Evolutionary conservation across 2,113 vertebrate species (phyloP), one percentile per base, ranked within the genome.

Genomic region (Poecilia latipinna): DNA sequence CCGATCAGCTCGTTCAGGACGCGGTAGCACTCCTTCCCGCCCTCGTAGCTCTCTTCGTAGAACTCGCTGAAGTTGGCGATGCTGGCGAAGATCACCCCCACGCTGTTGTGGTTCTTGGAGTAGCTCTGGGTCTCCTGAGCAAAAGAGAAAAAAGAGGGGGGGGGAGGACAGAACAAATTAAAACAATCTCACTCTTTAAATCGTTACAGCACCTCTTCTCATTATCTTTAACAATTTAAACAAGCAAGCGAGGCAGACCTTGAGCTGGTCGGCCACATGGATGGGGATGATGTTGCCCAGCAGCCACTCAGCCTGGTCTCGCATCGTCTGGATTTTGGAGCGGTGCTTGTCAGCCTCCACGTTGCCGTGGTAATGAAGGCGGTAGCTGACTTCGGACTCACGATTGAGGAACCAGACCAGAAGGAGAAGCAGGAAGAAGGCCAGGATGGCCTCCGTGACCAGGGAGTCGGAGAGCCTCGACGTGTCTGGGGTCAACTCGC

Each of bases 11-110:
- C 98, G 0, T 99, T 99, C 68, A 99, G 96, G 32, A 99, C 98
- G 0, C 98, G 91, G 92, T 99, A 99, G 82, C 98, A 99, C 83
- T 99, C 98, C 80, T 99, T 99, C 63, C 98, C 98, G 0, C 98
- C 98, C 72, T 99, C 97, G 0, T 98, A 99, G 91, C 98, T 99
- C 92, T 99, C 98, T 78, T 99, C 98, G 0, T 99, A 99, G 93
- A 99, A 99, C 90, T 99, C 97, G 0, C 98, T 97, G 93, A 99
- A 99, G 95, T 99, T 99, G 11, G 98, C 98, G 0, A 99, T 98
- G 75, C 98, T 99, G 70, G 97, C 98, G 0, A 99, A 99, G 92
- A 99, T 98, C 44, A 99, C 98, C 0, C 97, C 98, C 0, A 96
- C 97, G 0, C 94, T 97, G 89, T 99, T 97, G 0, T 99, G 98